These are phyloP conservation scores for Cinara cedri DNA, from an alignment of 2,888 invertebrate species.

Conservation along the genomic window DNA sequence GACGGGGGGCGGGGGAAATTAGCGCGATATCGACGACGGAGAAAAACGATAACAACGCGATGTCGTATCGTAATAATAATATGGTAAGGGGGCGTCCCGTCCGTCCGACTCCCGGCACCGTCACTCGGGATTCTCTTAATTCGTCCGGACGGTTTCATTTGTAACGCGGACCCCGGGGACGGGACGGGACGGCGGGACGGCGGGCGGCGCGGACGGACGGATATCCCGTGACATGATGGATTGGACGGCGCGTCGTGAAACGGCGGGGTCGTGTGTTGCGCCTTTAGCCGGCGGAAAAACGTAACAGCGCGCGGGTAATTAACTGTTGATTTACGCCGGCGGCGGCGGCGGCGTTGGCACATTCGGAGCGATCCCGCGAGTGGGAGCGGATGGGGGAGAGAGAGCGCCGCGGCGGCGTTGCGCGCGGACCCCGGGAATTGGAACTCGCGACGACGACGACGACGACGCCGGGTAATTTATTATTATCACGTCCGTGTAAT, in stretches of 20 bases:
- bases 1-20: too few relatives aligned
- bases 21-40: too few relatives aligned
- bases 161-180: neutral
- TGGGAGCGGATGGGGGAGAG: too few relatives aligned
- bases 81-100: neutral
- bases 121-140: conserved; percentile 11
- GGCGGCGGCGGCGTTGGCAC: conserved; percentile 37
- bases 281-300: conserved; percentile 46
- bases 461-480: conserved; percentile 50
- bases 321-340: conserved; percentile 51
- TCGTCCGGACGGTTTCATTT: conserved; percentile 49
- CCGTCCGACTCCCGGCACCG: neutral
- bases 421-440: conserved; percentile 14
- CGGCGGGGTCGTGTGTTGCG: neutral
- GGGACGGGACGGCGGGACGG: neutral
- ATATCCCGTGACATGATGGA: conserved; percentile 56
- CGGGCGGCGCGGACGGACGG: conserved; percentile 34
- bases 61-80: neutral
- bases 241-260: conserved; percentile 44
- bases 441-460: too few relatives aligned
- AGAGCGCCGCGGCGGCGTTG: conserved; percentile 6
- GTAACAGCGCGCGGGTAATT: conserved; percentile 39
- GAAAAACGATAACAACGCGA: neutral
- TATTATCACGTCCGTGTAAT: conserved; percentile 9
- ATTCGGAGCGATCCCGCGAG: neutral